phyloP scores from a whole-genome alignment of 30 jellyfish, hydroid and myxozoan genomes.

The Nemopilema nomurai region DNA sequence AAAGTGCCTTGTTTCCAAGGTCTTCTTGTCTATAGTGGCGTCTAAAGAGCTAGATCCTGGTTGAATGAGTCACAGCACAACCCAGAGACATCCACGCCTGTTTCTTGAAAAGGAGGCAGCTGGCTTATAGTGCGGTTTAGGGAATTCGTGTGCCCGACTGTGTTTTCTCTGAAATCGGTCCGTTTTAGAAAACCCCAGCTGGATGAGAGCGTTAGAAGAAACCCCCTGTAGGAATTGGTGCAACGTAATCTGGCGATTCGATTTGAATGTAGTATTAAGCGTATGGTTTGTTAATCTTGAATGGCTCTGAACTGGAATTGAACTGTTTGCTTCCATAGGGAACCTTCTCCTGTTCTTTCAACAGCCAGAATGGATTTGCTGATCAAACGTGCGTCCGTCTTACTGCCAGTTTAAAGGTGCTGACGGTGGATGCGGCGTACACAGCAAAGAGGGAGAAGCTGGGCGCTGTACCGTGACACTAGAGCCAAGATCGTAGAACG shows the following conservation, averaged over 20 bases:
- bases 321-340: conserved; percentile 38
- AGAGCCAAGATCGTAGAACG: too few relatives aligned
- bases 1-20: too few relatives aligned
- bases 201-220: background rate
- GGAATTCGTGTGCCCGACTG: background rate
- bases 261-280: conserved; percentile 24
- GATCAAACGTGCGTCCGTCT: conserved; percentile 46
- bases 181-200: background rate
- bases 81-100: too few relatives aligned
- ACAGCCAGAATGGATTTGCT: conserved; percentile 13
- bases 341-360: conserved; percentile 14
- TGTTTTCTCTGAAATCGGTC: background rate
- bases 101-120: background rate
- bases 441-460: background rate
- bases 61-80: too few relatives aligned
- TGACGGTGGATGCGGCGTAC: background rate
- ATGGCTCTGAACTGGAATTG: conserved; percentile 19
- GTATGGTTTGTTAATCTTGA: conserved; percentile 43
- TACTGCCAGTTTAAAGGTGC: background rate
- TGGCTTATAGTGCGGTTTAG: background rate
- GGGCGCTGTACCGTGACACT: background rate
- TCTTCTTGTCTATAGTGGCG: too few relatives aligned
- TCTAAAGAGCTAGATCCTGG: too few relatives aligned
- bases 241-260: conserved; percentile 36
- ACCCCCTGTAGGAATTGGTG: conserved; percentile 32